These are phyloP conservation scores for Aporrectodea caliginosa DNA, from an alignment of 1,140 invertebrate species.

Conservation along the genomic window DNA sequence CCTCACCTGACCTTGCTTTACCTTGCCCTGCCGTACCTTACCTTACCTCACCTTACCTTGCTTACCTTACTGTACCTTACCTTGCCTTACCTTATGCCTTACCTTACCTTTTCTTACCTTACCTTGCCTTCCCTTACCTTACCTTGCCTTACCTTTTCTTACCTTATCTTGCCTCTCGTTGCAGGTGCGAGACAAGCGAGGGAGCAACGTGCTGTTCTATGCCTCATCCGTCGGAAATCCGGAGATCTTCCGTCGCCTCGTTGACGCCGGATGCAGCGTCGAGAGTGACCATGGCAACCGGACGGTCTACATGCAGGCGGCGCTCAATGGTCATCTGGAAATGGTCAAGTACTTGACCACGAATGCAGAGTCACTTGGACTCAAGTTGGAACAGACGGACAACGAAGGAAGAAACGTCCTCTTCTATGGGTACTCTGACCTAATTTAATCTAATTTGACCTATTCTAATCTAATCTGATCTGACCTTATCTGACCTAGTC, in stretches of 20 bases:
- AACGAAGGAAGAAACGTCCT: constrained; percentile 25
- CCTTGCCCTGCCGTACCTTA: too few species aligned
- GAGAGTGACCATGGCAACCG: constrained; percentile 13
- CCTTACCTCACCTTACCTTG: too few species aligned
- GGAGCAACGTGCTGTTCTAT: constrained; percentile 33
- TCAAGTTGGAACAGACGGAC: constrained; percentile 28
- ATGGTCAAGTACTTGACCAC: constrained; percentile 28
- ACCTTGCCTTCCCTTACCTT: too few species aligned
- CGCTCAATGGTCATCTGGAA: constrained; percentile 25
- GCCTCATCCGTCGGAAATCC: constrained; percentile 24
- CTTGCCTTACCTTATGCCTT: too few species aligned
- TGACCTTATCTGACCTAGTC: too few species aligned
- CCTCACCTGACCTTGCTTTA: too few species aligned
- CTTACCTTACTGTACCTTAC: too few species aligned
- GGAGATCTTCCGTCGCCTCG: constrained; percentile 6
- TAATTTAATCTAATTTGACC: constrained; percentile 10
- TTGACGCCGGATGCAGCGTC: constrained; percentile 16
- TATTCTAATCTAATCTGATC: not conserved
- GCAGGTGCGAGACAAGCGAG: constrained; percentile 25
- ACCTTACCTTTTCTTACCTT: too few species aligned
- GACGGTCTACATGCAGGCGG: constrained; percentile 33
- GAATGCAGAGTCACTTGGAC: constrained; percentile 1
- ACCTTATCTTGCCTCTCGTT: not conserved
- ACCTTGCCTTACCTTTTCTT: not conserved
- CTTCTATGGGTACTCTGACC: constrained; percentile 23